Percentiles rank a stretch among this genome's conserved stretches.
These are phyloP conservation scores for Scelioninae gen. 2 DNA, from an alignment of 2,888 invertebrate species.

Conservation along the genomic window DNA sequence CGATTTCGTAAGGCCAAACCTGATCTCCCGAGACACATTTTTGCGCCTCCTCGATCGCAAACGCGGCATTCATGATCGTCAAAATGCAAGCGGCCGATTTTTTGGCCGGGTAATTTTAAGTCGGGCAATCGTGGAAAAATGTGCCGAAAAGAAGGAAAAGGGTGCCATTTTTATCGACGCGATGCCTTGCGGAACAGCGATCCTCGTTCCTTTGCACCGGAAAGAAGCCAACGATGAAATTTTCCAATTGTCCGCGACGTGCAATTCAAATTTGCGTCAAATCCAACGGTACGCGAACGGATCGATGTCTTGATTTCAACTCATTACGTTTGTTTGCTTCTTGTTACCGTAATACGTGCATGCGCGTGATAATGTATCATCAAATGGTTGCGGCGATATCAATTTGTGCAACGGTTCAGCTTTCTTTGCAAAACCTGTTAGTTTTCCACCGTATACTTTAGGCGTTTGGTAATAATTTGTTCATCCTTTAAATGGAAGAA, in stretches of 20 bases:
- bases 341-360: constrained; percentile 1
- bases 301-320: not conserved
- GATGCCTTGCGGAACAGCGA: too few species aligned
- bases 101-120: constrained; percentile 22
- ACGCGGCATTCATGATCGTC: constrained; percentile 38
- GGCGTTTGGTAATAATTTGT: constrained; percentile 37
- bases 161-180: not conserved
- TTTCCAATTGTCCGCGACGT: too few species aligned
- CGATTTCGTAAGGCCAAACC: constrained; percentile 48
- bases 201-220: too few species aligned
- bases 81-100: constrained; percentile 27
- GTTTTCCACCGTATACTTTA: constrained; percentile 42
- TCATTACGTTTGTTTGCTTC: constrained; percentile 25
- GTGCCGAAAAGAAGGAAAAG: constrained; percentile 9
- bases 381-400: constrained; percentile 28
- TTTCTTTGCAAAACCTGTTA: constrained; percentile 37
- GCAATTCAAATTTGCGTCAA: too few species aligned
- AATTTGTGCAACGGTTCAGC: constrained; percentile 44
- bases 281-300: too few species aligned
- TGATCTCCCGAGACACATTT: constrained; percentile 49
- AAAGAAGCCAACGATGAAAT: too few species aligned
- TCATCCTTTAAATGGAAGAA: constrained; percentile 17
- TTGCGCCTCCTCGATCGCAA: constrained; percentile 34
- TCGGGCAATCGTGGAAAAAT: too few species aligned
- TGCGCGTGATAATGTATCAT: constrained; percentile 41